Evolutionary conservation across 2,113 vertebrate genomes (phyloP), one percentile per base, ranked within the genome.

Genomic region (Melospiza melodia): DNA sequence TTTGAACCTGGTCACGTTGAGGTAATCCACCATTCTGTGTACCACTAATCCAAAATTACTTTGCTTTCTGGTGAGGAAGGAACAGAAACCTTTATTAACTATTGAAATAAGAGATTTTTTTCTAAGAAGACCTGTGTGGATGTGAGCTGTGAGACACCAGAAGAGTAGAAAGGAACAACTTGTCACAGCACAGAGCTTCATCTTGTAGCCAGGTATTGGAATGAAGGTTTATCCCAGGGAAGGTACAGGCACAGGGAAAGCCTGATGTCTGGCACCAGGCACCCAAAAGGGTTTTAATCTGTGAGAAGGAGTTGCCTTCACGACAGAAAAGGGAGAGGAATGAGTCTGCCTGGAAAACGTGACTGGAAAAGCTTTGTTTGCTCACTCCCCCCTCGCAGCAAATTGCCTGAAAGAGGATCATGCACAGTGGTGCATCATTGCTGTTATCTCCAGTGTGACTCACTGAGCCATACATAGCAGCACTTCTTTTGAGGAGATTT

Each of bases 401-500:
- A 91, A 95, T 93, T 93, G 94, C 81, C 90, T 91, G 86, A 48
- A 55, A 92, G 91, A 76, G 78, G 74, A 82, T 96, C 95, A 86
- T 71, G 48, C 84, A 67, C 88, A 58, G 85, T 30, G 14, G 67
- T 95, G 93, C 90, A 84, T 93, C 81, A 69, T 74, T 78, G 28
- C 93, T 90, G 3, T 90, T 95, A 83, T 95, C 87, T 84, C 75
- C 3, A 1, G 39, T 11, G 4, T 97, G 97, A 97, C 79, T 97
- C 95, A 96, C 75, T 54, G 84, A 92, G 91, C 93, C 83, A 68
- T 94, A 94, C 96, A 96, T 94, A 96, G 89, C 83, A 89, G 78
- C 93, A 88, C n/a, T 1, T 94, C 84, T 89, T 95, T 78, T 67
- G 78, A 92, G 82, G 74, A 95, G 93, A 77, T 94, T 93, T 95